Evolutionary conservation across 2,797 vertebrate genomes (phyloP).

Genomic region (Jordanella pulchra): DNA sequence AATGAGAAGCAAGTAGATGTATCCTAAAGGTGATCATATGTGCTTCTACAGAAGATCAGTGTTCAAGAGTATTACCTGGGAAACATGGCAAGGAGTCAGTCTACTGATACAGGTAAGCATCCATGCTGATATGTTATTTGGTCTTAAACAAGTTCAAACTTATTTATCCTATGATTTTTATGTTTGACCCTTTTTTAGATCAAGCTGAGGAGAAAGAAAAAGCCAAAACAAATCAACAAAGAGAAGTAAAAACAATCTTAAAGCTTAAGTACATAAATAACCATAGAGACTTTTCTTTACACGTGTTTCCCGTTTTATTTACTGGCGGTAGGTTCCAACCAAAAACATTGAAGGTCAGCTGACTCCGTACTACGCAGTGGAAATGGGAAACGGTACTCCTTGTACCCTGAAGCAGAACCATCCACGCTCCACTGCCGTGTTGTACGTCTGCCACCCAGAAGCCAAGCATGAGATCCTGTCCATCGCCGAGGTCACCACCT

Average conservation of each 20-base stretch:
- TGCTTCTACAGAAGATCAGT: slow-evolving; percentile 86
- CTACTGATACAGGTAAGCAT: slow-evolving; percentile 82
- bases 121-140: background rate
- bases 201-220: slow-evolving; percentile 57
- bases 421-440: slow-evolving; percentile 86
- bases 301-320: background rate
- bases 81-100: slow-evolving; percentile 74
- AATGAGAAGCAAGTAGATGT: background rate
- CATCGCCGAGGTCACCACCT: slow-evolving; percentile 94
- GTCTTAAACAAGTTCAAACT: background rate
- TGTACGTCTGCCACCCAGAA: slow-evolving; percentile 97
- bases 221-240: slow-evolving; percentile 49
- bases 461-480: slow-evolving; percentile 98
- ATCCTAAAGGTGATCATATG: background rate
- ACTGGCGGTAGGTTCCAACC: slow-evolving; percentile 82
- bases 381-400: slow-evolving; percentile 94
- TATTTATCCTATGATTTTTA: background rate
- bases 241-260: slow-evolving; percentile 61
- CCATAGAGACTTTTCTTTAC: background rate
- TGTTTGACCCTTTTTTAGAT: slow-evolving; percentile 15
- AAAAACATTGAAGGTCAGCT: slow-evolving; percentile 98
- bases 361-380: slow-evolving; percentile 91
- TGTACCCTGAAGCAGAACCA: slow-evolving; percentile 89
- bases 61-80: slow-evolving; percentile 97
- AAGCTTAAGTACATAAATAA: background rate